Conservation (phyloP, 2,113 vertebrate genomes). For the Apodemus speciosus region DNA sequence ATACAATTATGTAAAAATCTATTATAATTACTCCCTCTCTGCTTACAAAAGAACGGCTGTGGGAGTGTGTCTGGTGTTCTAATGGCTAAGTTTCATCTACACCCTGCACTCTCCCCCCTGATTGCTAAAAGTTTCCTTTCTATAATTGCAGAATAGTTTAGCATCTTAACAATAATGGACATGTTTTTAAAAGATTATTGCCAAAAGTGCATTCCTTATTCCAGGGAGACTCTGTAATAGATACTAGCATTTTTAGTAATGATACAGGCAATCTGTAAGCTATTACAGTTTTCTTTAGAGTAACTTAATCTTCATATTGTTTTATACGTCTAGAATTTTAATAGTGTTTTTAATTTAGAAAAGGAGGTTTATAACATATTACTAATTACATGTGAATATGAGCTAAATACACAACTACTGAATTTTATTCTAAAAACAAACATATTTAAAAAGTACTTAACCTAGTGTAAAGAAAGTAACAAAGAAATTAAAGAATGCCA, state of each 20-base stretch:
- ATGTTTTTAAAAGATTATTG: conserved; percentile 86
- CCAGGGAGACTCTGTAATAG: conserved; percentile 86
- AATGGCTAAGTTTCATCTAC: conserved; percentile 74
- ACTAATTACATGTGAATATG: conserved; percentile 83
- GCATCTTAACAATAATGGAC: conserved; percentile 85
- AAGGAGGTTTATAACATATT: conserved; percentile 81
- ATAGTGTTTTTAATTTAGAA: conserved; percentile 87
- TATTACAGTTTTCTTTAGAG: conserved; percentile 88
- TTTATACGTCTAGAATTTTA: conserved; percentile 88
- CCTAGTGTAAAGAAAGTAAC: conserved; percentile 71
- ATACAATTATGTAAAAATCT: conserved; percentile 75
- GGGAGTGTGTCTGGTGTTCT: conserved; percentile 41
- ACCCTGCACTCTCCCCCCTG: conserved; percentile 67
- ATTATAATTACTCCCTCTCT: conserved; percentile 73
- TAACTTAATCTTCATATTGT: conserved; percentile 88
- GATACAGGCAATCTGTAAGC: conserved; percentile 88
- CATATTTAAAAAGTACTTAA: conserved; percentile 84
- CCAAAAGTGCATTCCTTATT: conserved; percentile 87
- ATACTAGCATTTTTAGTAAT: conserved; percentile 86
- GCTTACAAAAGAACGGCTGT: conserved; percentile 61
- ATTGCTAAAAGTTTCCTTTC: conserved; percentile 82
- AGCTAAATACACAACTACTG: conserved; percentile 77
- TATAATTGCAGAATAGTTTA: conserved; percentile 83
- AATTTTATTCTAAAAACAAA: conserved; percentile 81
- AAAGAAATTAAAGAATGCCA: conserved; percentile 78